Base-by-base conservation (phyloP, 2,888 invertebrate genomes). In the Octodonta nipae region DNA sequence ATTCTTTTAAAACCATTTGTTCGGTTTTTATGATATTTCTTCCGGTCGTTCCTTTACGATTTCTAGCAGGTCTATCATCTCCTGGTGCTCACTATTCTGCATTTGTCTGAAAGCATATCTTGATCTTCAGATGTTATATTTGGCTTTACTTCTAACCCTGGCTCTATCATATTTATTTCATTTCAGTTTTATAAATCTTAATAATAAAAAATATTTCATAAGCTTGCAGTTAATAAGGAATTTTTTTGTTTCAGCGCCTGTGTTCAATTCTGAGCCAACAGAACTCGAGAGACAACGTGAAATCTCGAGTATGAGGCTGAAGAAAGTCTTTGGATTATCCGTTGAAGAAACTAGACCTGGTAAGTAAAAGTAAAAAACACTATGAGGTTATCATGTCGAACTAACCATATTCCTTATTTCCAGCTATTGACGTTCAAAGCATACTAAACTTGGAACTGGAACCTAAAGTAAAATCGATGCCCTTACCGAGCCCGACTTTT, bases 251-350 rank as follows among this genome's bases (percentile, higher is more conserved):
- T 14, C 34, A 52, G 52, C 72, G 48, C 55, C 62, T 20, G 81
- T 82, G 61, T 84, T 83, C 54, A 80, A 78, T 67, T 80, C 83
- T 2, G 83, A 83, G 43, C 85, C 88, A 22, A 87, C 88, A 10
- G 71, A 83, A 36, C 74, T 84, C 28, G 88, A 89, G 60, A 73
- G 81, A 30, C 85, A 87, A 53, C 73, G 89, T 43, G 89, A 89
- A 64, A 86, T 82, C 63, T 73, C 89, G 33, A 84, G 84, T 44
- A 80, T 86, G 54, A 71, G 92, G 45, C 67, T 91, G 42, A 75
- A 81, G 47, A 71, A 82, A 41, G 85, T 83, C 56, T 85, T 86
- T 61, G 85, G 85, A 16, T 60, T 79, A 37, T 70, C 74, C 13
- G 74, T 79, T 36, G 76, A 77, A 44, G 73, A 75, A 51, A 66